Conservation (phyloP, 1,140 invertebrate species). For the Solenopsis fugax region DNA sequence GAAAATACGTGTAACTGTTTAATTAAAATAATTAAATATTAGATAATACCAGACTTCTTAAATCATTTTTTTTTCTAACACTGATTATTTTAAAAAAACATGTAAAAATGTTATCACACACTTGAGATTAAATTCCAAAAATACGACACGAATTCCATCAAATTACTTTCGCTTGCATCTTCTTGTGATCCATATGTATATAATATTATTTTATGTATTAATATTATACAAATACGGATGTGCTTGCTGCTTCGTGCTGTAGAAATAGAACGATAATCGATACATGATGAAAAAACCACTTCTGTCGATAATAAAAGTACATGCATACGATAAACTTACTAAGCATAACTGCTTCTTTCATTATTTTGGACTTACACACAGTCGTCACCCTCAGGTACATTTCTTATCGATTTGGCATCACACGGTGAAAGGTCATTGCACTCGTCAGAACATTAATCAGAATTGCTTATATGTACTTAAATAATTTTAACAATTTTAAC, state of each 20-base stretch:
- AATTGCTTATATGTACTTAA: not conserved
- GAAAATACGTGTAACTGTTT: not conserved
- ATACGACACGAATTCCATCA: not conserved
- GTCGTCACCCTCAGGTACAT: not conserved
- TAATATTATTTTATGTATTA: conserved; percentile 34
- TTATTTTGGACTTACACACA: conserved; percentile 29
- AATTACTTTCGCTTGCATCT: not conserved
- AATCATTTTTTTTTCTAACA: not conserved
- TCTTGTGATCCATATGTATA: conserved; percentile 4
- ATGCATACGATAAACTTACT: conserved; percentile 74
- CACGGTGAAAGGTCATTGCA: conserved; percentile 59
- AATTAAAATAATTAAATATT: not conserved
- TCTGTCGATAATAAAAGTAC: conserved; percentile 61
- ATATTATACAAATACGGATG: conserved; percentile 53
- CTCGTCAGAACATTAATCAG: not conserved
- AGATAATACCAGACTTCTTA: not conserved
- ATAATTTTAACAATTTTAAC: not conserved
- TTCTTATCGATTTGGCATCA: not conserved
- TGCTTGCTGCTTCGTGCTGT: conserved; percentile 74
- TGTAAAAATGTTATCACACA: not conserved
- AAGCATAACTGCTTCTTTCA: conserved; percentile 70
- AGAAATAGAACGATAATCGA: conserved; percentile 44
- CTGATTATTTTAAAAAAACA: not conserved
- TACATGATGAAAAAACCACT: conserved; percentile 42
- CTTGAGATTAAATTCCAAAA: not conserved